Percentiles rank a stretch among this genome's conserved stretches.
Conservation (phyloP, 2,797 vertebrate species). For the Hafferia zeledoni region DNA sequence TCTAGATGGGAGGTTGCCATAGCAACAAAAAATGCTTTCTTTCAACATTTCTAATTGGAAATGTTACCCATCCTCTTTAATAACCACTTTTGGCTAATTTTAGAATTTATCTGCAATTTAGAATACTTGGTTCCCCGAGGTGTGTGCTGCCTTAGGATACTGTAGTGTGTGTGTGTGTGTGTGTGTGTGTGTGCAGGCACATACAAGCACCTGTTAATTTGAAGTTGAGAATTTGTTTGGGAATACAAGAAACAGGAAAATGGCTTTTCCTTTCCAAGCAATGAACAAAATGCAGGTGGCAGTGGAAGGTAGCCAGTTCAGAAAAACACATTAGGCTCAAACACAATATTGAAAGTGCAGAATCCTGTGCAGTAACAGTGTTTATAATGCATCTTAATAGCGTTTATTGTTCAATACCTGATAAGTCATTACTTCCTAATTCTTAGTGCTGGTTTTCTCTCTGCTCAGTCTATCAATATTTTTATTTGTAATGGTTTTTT, state of each 20-base stretch:
- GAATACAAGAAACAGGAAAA: slow-evolving; percentile 27
- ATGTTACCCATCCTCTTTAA: background rate
- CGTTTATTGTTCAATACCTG: background rate
- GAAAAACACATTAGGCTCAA: background rate
- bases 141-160: background rate
- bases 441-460: background rate
- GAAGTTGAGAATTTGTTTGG: background rate
- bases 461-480: background rate
- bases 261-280: background rate
- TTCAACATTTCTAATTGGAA: background rate
- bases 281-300: slow-evolving; percentile 6
- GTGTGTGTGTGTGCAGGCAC: background rate
- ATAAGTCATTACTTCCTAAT: background rate
- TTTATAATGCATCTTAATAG: background rate
- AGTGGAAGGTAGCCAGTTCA: background rate
- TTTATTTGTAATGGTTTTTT: background rate
- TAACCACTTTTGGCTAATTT: slow-evolving; percentile 5
- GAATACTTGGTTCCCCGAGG: background rate
- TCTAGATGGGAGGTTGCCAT: background rate
- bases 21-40: slow-evolving; percentile 38
- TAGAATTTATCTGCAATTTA: background rate
- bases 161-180: too few relatives aligned
- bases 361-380: background rate
- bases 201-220: background rate
- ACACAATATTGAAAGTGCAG: background rate